Conservation (phyloP, 2,797 vertebrate species). For the Betta splendens region DNA sequence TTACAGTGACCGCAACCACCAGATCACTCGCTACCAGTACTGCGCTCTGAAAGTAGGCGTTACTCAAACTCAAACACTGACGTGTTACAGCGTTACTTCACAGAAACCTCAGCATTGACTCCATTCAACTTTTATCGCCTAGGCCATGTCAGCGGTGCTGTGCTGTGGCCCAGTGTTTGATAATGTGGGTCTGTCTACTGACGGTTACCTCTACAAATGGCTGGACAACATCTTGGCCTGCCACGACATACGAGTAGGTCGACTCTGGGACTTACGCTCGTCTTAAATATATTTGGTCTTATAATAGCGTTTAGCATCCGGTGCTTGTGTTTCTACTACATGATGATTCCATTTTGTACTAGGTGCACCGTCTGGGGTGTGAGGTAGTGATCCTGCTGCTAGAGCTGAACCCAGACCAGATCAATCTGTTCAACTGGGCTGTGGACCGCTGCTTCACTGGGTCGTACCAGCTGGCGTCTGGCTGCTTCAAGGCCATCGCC, state of each 20-base stretch:
- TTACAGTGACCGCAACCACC: conserved; percentile 98
- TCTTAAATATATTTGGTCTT: neutral
- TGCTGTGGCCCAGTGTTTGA: conserved; percentile 99
- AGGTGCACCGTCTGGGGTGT: conserved; percentile 98
- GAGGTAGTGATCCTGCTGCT: conserved; percentile 96
- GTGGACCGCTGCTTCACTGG: conserved; percentile 99
- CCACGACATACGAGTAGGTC: conserved; percentile 92
- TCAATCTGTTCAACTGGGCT: conserved; percentile 98
- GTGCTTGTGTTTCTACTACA: neutral
- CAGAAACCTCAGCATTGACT: neutral
- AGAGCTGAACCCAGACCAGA: conserved; percentile 97
- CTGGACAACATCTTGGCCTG: conserved; percentile 98
- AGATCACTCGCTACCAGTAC: conserved; percentile 98
- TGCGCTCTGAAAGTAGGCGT: conserved; percentile 92
- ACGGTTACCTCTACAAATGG: conserved; percentile 99
- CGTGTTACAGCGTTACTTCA: neutral
- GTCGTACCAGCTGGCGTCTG: conserved; percentile 95
- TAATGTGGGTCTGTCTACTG: conserved; percentile 96
- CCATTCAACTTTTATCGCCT: conserved; percentile 3
- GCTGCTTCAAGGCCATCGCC: conserved; percentile 98
- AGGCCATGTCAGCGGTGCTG: conserved; percentile 98
- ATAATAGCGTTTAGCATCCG: neutral
- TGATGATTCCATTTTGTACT: conserved; percentile 10
- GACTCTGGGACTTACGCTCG: neutral
- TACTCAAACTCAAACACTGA: neutral